Evolutionary conservation across 2,797 vertebrate species (phyloP), one percentile per base, ranked within the genome.

Genomic region (Nannoperca obscura): DNA sequence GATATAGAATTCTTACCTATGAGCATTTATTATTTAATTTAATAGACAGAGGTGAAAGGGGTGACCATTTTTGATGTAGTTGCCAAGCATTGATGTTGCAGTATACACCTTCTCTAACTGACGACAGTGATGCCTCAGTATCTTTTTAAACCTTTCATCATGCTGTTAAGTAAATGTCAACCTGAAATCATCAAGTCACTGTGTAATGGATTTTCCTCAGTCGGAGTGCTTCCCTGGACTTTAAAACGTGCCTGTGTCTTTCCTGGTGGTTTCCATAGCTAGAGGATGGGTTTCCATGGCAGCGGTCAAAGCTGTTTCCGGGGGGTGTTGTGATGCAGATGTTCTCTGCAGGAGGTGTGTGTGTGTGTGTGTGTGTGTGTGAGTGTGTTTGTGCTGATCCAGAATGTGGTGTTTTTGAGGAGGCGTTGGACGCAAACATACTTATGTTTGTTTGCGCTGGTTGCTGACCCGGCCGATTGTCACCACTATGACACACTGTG

Each of bases 251-350:
- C 55, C 38, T 1, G 17, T 40, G 20, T 66, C 52, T 77, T 72
- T 58, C 61, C 69, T 4, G 5, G 78, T 83, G 71, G 66, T 60
- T 71, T 77, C 20, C 40, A 78, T 70, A 55, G 71, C 76, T 85
- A 82, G 87, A 88, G 86, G 82, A 69, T 86, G 73, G 83, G 93
- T 93, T 92, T 86, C 91, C 90, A 93, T 94, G 83, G 89, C 80
- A 92, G 88, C 89, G 14, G 78, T 89, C 85, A 87, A 80, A 85
- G 88, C 83, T 86, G 74, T 84, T 90, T 87, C 76, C 77, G 61
- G 67, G 81, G 78, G 83, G 81, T 84, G 88, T 91, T 77, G 86
- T 81, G 82, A 85, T 93, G 91, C 95, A 95, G 95, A 93, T 95
- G 95, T 95, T 93, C 92, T 88, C 93, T 85, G 92, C 83, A 78